phyloP scores from a whole-genome alignment of 2,113 vertebrate species.

The Tenrec ecaudatus region DNA sequence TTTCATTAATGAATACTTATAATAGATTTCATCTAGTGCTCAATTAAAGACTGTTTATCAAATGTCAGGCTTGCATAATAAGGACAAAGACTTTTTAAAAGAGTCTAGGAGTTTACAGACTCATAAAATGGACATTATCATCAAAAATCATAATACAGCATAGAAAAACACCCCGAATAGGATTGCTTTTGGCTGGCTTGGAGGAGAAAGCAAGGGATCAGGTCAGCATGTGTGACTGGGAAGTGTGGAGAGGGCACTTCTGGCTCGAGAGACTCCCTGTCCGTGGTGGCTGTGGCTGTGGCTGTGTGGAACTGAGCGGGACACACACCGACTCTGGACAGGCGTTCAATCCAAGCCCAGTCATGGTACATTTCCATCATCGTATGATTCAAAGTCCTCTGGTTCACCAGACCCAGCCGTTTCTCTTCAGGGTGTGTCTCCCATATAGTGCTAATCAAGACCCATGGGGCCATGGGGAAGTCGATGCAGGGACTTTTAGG shows the following conservation, averaged over 20 bases:
- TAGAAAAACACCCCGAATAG: neutral
- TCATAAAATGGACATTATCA: neutral
- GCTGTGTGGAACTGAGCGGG: neutral
- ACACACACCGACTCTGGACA: neutral
- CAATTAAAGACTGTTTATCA: neutral
- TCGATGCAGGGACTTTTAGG: neutral
- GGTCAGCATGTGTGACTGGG: too few relatives aligned
- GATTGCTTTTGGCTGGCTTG: too few relatives aligned
- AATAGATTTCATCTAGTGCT: neutral
- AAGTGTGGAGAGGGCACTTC: too few relatives aligned
- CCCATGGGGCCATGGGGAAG: neutral
- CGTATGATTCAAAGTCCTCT: neutral
- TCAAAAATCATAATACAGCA: neutral
- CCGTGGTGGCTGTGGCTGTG: too few relatives aligned
- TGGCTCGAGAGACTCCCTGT: too few relatives aligned
- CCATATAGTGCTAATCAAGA: neutral
- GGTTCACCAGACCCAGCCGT: too few relatives aligned
- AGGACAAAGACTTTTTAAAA: slow-evolving; percentile 1
- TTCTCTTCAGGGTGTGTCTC: neutral
- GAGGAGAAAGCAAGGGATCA: too few relatives aligned
- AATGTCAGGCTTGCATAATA: slow-evolving; percentile 15
- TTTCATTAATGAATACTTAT: slow-evolving; percentile 25
- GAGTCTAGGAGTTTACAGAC: neutral
- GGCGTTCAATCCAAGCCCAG: too few relatives aligned
- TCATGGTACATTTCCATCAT: neutral